phyloP scores from a whole-genome alignment of 53 echinoderm and acorn worm genomes.

The Hippasteria phrygiana region DNA sequence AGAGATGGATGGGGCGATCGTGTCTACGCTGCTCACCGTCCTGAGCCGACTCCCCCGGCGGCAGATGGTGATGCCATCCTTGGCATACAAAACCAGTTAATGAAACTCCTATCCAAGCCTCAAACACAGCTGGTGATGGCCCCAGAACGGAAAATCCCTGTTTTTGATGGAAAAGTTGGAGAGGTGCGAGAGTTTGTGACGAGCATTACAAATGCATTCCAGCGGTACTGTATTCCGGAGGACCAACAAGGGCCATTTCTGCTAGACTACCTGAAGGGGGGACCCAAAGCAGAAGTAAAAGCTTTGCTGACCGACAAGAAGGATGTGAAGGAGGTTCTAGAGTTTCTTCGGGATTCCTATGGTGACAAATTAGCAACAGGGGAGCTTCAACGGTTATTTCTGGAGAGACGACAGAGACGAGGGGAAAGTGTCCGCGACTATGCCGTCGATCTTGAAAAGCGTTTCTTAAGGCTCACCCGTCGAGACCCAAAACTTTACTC shows the following conservation, averaged over 20 bases:
- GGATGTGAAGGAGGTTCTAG: not conserved
- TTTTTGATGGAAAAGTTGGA: too few species aligned
- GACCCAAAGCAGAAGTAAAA: constrained; percentile 11
- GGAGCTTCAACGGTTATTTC: constrained; percentile 39
- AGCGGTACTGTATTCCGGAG: constrained; percentile 12
- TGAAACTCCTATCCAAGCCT: not conserved
- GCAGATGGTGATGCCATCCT: not conserved
- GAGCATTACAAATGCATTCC: constrained; percentile 39
- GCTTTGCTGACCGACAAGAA: not conserved
- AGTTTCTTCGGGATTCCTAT: constrained; percentile 25
- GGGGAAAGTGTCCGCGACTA: constrained; percentile 45
- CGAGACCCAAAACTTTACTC: constrained; percentile 54
- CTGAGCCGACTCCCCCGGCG: not conserved
- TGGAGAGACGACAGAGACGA: constrained; percentile 34
- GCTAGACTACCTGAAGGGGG: constrained; percentile 29
- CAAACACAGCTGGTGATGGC: constrained; percentile 28
- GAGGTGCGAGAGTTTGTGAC: too few species aligned
- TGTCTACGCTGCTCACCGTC: not conserved
- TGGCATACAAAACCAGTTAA: not conserved
- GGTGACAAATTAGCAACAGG: not conserved
- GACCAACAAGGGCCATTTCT: not conserved
- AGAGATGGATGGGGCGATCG: constrained; percentile 11
- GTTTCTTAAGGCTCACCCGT: constrained; percentile 20
- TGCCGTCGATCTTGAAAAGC: constrained; percentile 46
- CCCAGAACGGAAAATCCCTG: constrained; percentile 34